Evolutionary conservation across 2,797 vertebrate genomes (phyloP).

Genomic region (Helicolenus hilgendorfi): DNA sequence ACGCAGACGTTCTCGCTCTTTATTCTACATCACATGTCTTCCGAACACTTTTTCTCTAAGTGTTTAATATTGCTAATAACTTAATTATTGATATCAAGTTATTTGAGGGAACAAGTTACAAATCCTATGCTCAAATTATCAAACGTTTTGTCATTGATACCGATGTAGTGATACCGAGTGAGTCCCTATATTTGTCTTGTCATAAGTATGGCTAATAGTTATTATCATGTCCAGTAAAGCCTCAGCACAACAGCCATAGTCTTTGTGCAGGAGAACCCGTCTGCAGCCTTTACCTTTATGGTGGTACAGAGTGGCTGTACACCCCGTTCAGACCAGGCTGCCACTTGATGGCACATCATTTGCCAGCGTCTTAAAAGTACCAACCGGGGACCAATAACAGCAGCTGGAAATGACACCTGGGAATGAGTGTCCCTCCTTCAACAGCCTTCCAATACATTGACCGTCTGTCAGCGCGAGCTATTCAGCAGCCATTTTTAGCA

Average conservation of each 20-base stretch:
- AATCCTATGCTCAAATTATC: background rate
- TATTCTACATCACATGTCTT: background rate
- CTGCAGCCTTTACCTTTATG: background rate
- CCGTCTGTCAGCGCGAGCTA: constrained; percentile 1
- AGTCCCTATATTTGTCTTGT: background rate
- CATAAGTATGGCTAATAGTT: background rate
- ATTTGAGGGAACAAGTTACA: background rate
- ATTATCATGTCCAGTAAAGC: background rate
- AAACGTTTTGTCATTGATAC: background rate
- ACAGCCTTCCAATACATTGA: background rate
- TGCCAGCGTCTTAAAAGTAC: constrained; percentile 3
- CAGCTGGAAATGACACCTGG: constrained; percentile 16
- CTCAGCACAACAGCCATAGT: background rate
- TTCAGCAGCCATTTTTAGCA: background rate
- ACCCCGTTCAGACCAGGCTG: background rate
- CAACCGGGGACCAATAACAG: constrained; percentile 4
- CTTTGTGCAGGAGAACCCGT: background rate
- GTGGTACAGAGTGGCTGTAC: background rate
- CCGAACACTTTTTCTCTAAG: background rate
- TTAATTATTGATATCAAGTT: background rate
- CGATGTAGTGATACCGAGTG: background rate
- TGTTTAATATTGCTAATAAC: background rate
- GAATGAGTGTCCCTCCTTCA: background rate
- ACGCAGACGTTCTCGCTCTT: background rate
- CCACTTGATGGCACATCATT: background rate